Evolutionary conservation across 2,888 invertebrate genomes (phyloP), one percentile per base, ranked within the genome.

Genomic region (Lucinisca nassula): DNA sequence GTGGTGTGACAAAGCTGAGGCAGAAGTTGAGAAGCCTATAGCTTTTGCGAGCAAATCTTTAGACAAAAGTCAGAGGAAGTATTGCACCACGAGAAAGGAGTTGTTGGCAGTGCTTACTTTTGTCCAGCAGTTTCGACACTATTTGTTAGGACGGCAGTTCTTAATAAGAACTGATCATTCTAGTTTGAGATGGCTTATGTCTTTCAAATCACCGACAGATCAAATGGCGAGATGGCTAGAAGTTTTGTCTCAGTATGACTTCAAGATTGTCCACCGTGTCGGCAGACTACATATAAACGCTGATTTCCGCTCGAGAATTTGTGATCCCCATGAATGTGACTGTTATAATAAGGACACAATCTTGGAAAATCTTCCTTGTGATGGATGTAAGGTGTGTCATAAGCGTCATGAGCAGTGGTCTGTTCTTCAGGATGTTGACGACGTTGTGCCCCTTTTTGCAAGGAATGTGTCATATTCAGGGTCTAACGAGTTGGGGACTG

Each of bases 11-110:
- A n/a, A n/a, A n/a, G n/a, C n/a, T n/a, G n/a, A n/a, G n/a, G 80
- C 88, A 14, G 89, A 89, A 2, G 38, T 79, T 45, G 93, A 93
- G 40, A 76, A 74, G 21, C 90, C 91, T 6, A 85, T 92, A 67
- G 77, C 82, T 3, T 92, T 86, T 70, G 89, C 61, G 12, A 90
- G 90, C 79, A 79, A 77, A 51, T 70, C 80, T 0, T 32, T 91
- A 3, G 24, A 73, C 21, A 84, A 75, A n/a, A 49, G 86, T 8
- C 87, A 90, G 49, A 21, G 82, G 17, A 82, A 80, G 17, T 91
- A 90, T 49, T 91, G 90, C 73, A 84, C 82, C 0, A 90, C 91
- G 1, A 35, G 83, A 6, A 55, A 80, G 37, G 90, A 92, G 61
- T 83, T 90, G 80, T 55, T 92, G 14, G 85, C 91, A 1, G 80